A percentile compares a stretch with the other conserved stretches of the same genome.
These are phyloP conservation scores for Amiota communis DNA, from an alignment of 2,888 invertebrate genomes.

Conservation along the genomic window DNA sequence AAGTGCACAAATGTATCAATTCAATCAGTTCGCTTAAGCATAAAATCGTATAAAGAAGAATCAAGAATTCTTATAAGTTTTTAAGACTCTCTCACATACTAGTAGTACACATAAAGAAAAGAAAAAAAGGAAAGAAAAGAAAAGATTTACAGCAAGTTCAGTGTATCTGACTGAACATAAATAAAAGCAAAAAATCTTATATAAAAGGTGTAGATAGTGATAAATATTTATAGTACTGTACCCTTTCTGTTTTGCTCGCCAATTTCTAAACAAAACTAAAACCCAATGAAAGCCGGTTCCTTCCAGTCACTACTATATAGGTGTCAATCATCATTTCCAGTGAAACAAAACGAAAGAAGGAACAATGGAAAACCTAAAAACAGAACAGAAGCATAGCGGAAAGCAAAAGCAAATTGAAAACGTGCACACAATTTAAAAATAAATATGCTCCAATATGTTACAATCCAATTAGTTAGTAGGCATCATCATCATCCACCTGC, in stretches of 20 bases:
- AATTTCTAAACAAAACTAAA: constrained; percentile 55
- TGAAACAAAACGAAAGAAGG: constrained; percentile 24
- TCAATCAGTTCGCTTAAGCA: too few relatives aligned
- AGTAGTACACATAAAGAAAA: too few relatives aligned
- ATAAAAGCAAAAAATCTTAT: too few relatives aligned
- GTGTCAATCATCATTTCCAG: constrained; percentile 31
- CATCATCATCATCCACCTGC: too few relatives aligned
- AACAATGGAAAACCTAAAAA: constrained; percentile 46
- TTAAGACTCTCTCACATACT: too few relatives aligned
- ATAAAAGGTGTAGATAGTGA: too few relatives aligned
- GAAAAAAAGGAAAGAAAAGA: too few relatives aligned
- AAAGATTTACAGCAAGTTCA: too few relatives aligned
- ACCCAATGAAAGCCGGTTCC: neutral
- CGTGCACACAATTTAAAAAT: constrained; percentile 38
- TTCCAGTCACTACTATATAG: neutral
- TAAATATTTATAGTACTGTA: neutral
- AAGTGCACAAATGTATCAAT: too few relatives aligned
- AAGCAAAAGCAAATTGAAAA: constrained; percentile 28
- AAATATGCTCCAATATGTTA: constrained; percentile 60
- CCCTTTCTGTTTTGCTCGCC: constrained; percentile 53
- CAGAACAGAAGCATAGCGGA: constrained; percentile 24
- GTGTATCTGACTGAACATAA: too few relatives aligned
- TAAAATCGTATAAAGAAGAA: too few relatives aligned
- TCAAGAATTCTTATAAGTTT: too few relatives aligned
- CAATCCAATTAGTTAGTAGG: constrained; percentile 70